phyloP scores from a whole-genome alignment of 2,888 invertebrate genomes.

The Eilema griseolum region DNA sequence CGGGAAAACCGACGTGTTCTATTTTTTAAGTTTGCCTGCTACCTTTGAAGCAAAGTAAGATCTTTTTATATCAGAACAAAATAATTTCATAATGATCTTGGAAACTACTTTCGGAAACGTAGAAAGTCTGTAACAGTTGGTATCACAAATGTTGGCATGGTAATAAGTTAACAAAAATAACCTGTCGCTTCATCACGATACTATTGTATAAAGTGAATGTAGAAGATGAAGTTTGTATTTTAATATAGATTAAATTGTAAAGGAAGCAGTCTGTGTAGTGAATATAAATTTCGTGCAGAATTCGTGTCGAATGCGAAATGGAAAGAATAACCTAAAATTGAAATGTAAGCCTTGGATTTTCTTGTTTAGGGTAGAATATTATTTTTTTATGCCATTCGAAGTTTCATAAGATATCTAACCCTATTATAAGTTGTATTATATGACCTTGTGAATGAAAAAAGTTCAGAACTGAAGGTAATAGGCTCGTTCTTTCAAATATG shows the following conservation, averaged over 20 bases:
- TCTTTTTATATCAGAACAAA: background rate
- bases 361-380: background rate
- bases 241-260: slow-evolving; percentile 17
- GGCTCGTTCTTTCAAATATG: too few relatives aligned
- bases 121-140: background rate
- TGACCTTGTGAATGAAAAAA: background rate
- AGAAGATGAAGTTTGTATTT: slow-evolving; percentile 16
- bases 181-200: slow-evolving; percentile 8
- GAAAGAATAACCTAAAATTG: slow-evolving; percentile 13
- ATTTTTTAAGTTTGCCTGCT: too few relatives aligned
- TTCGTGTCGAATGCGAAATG: slow-evolving; percentile 10
- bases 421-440: background rate
- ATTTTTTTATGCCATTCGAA: background rate
- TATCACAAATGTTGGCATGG: background rate
- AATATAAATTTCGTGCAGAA: slow-evolving; percentile 18
- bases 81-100: background rate
- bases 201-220: slow-evolving; percentile 13
- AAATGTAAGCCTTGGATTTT: slow-evolving; percentile 3
- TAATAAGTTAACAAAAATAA: slow-evolving; percentile 2
- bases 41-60: background rate
- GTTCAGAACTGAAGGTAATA: too few relatives aligned
- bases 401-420: background rate
- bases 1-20: too few relatives aligned
- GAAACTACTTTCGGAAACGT: background rate
- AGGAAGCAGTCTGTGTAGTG: slow-evolving; percentile 19